phyloP scores from a whole-genome alignment of 2,797 vertebrate genomes.

The Peromyscus aztecus region DNA sequence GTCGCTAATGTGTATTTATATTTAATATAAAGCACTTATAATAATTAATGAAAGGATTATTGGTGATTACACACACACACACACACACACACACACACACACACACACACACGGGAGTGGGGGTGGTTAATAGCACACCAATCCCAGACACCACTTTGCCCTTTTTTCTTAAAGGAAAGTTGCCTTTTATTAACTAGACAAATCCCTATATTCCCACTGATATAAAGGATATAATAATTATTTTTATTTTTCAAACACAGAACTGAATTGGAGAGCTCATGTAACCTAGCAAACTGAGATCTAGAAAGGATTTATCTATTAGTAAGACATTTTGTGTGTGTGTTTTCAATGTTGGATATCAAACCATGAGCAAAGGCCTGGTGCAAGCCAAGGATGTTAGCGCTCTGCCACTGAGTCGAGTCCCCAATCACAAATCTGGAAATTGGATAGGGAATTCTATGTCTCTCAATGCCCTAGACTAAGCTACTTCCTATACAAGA shows the following conservation, averaged over 20 bases:
- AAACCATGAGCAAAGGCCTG: not conserved
- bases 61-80: conserved; percentile 26
- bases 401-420: not conserved
- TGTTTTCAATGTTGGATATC: not conserved
- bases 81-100: not conserved
- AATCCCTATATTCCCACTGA: conserved; percentile 57
- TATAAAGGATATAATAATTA: conserved; percentile 66
- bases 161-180: conserved; percentile 57
- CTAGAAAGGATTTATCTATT: not conserved
- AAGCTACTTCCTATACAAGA: not conserved
- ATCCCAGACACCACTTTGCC: not conserved
- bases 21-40: conserved; percentile 76
- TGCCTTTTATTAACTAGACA: conserved; percentile 69
- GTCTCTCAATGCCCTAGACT: not conserved
- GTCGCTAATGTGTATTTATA: conserved; percentile 64
- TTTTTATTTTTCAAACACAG: conserved; percentile 63
- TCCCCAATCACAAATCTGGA: not conserved
- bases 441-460: conserved; percentile 16
- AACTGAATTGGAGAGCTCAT: conserved; percentile 17
- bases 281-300: conserved; percentile 34
- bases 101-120: no score
- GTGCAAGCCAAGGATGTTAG: not conserved
- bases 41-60: conserved; percentile 80
- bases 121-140: conserved; percentile 28
- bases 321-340: not conserved